Evolutionary conservation across 2,113 vertebrate genomes (phyloP).

Genomic region (Nothoprocta perdicaria): DNA sequence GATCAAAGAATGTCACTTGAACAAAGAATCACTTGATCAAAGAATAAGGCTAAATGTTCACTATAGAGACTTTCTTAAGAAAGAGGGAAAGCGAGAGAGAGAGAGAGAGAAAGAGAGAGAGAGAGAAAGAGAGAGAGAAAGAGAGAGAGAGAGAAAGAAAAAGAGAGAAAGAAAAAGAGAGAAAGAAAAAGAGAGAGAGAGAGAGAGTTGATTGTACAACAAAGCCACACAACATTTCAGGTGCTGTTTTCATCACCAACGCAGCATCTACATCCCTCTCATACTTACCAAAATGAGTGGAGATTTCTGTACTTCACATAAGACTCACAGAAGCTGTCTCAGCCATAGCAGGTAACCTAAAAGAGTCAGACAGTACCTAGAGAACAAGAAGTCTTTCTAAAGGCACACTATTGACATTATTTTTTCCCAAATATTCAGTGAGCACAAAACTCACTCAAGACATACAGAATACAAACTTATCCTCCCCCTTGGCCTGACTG

Average conservation of each 20-base stretch:
- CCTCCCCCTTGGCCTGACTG: background rate
- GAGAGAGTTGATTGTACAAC: background rate
- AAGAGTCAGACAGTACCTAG: background rate
- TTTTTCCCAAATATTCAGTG: background rate
- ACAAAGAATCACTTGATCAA: background rate
- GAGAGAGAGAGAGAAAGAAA: too few species aligned
- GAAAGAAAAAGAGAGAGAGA: too few species aligned
- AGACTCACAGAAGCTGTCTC: background rate
- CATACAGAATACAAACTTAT: background rate
- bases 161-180: too few species aligned
- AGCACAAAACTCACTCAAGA: background rate
- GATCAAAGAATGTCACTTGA: too few species aligned
- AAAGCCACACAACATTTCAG: background rate
- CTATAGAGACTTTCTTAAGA: background rate
- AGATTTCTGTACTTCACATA: background rate
- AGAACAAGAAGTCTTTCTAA: background rate
- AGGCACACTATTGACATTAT: accelerated
- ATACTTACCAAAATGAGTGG: background rate
- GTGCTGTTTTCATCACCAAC: background rate
- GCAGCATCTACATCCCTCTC: background rate
- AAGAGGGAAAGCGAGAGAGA: too few species aligned
- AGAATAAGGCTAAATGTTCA: background rate
- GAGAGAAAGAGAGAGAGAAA: too few species aligned
- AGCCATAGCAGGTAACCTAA: background rate
- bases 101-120: too few species aligned